Base-by-base conservation (phyloP, 2,113 vertebrate species). In the Pyrgilauda ruficollis region DNA sequence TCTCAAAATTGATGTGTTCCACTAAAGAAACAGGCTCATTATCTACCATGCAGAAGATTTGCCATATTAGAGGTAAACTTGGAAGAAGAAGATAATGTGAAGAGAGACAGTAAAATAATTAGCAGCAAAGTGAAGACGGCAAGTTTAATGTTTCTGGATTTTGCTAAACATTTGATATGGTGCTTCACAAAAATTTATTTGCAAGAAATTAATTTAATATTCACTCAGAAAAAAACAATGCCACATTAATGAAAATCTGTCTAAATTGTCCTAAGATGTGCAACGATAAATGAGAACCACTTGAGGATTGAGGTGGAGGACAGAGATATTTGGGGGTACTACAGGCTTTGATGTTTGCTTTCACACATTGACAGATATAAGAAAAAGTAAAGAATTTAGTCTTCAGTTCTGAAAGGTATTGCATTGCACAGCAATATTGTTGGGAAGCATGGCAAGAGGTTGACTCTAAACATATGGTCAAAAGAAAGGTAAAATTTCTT, bases 1-100 rank as follows among this genome's bases (percentile, higher is more conserved):
- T 96, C 52, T 90, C 62, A 96, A 84, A 95, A 96, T 44, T 91
- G 55, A 95, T 96, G 78, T 74, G 67, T 91, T 92, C 59, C 66
- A 66, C 93, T 94, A 90, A 78, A 72, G 84, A 66, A 80, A 53
- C 8, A 59, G 41, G 15, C 26, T 96, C 62, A 50, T 88, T 89
- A 86, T 83, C 43, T 92, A 46, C 44, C 7, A 0, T 49, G 73
- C 56, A 93, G 87, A 90, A 93, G 37, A 88, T 56, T 33, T 10
- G 37, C 28, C 3, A 5, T 58, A 61, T 73, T 90, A 86, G 41
- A 77, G 74, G 35, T 6, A 93, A 95, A 87, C 21, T 80, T 89
- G 76, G 59, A 82, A 88, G 14, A 80, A 13, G 30, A 75, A 66
- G 19, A 64, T 11, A 53, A 4, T 47, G 4, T 62, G 33, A 95